Evolutionary conservation across 2,797 vertebrate genomes (phyloP), one percentile per base, ranked within the genome.

Genomic region (Urocyon cinereoargenteus): DNA sequence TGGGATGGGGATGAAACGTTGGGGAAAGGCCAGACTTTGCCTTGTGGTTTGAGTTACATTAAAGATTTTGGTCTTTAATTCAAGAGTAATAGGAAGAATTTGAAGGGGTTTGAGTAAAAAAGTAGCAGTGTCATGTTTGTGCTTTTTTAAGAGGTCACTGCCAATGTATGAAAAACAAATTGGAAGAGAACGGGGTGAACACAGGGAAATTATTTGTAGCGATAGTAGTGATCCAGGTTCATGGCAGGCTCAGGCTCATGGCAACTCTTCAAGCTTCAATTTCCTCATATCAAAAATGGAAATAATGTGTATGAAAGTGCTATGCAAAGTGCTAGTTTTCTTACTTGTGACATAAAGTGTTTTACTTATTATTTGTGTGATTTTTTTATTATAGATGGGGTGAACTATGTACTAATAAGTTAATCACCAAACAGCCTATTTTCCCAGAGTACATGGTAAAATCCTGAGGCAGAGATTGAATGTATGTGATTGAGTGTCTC

Each of bases 1-100:
- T 34, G 57, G 45, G 4, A 14, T 31, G 51, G 59, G 6, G 5
- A 81, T 45, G 14, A 62, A 94, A 89, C n/a, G 3, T 2, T 77
- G 51, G 28, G n/a, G 45, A 73, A 8, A 86, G 22, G 24, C 5
- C 34, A 94, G 22, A 61, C 6, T 82, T 86, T 64, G 34, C 59
- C 49, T 36, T 2, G 5, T 36, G 26, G 68, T 57, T 86, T 90
- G 40, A 18, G 13, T 89, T 79, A 16, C 11, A 68, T 59, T 24
- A 57, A 77, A 13, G 34, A 36, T 40, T 94, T 91, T 85, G 57
- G 70, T 91, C 64, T 82, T 64, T 86, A 95, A 94, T 34, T 70
- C 10, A n/a, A 90, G 21, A 73, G 57, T 5, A 21, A 73, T 31
- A 55, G 70, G 13, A 57, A 93, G 59, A 96, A n/a, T 18, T 95